Base-by-base conservation (phyloP, 2,113 vertebrate genomes). In the Charina bottae region DNA sequence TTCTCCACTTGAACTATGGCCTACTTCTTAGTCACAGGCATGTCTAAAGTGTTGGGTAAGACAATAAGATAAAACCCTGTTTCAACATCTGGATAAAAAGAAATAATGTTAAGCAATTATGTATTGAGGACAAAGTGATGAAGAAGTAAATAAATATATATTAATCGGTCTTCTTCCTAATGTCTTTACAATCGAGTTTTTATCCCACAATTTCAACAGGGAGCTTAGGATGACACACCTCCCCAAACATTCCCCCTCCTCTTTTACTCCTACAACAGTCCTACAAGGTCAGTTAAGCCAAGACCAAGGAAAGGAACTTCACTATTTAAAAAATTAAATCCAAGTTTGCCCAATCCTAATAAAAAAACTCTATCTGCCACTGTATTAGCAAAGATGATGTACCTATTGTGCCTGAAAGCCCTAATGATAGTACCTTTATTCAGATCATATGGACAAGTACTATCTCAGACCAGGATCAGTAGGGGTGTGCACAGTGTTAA, bases 21-120 rank as follows among this genome's bases (percentile, higher is more conserved):
- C 93, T 85, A 95, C 53, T 85, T 89, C 28, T 92, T 21, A 12
- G 84, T 60, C 87, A 28, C 85, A 90, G 0, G 83, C 53, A 90
- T 68, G 87, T 0, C 0, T 42, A 37, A 42, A 83, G 6, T 5
- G 37, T 10, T 49, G 83, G 85, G 64, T 90, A 23, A 87, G 0
- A 33, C 90, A 42, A 87, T 59, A 4, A 92, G 55, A 4, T 7
- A 2, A 88, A 88, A 83, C 21, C 46, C 28, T 26, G 15, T 96
- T 96, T 96, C 94, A 94, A 94, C 96, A 96, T 68, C 88, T 89
- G 93, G 91, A 59, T 88, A 95, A 94, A 92, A 64, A 94, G 93
- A 95, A 91, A 60, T 91, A 78, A 84, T 24, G 84, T 94, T 89
- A 95, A 93, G 95, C 95, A 96, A 96, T 12, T 89, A 46, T 26